phyloP scores from a whole-genome alignment of 1,140 invertebrate species.

The Rhynchophorus ferrugineus region DNA sequence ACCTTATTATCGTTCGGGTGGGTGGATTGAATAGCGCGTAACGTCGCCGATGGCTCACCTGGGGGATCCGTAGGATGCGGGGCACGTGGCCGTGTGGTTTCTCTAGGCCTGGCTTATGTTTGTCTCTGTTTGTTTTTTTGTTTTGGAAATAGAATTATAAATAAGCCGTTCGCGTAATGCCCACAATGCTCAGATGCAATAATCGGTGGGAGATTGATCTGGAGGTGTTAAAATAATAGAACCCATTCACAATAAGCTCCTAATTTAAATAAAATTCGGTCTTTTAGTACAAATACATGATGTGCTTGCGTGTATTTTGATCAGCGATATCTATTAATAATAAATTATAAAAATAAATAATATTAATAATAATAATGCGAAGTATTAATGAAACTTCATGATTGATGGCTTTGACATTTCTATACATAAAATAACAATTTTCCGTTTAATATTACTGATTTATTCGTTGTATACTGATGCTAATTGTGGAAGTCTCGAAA shows the following conservation, averaged over 20 bases:
- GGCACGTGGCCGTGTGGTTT: slow-evolving; percentile 10
- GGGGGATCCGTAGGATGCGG: slow-evolving; percentile 15
- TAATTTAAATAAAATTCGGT: neutral
- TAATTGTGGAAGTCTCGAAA: no score
- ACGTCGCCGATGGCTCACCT: slow-evolving; percentile 8
- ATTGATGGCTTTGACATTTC: neutral
- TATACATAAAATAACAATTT: no score
- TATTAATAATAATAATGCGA: neutral
- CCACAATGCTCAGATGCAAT: neutral
- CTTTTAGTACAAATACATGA: neutral
- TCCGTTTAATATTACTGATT: no score
- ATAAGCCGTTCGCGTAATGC: neutral
- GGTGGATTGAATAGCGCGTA: slow-evolving; percentile 6
- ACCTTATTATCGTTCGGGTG: slow-evolving; percentile 5
- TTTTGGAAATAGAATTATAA: slow-evolving; percentile 11
- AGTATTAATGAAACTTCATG: neutral
- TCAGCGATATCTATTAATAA: neutral
- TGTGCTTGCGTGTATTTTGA: no score
- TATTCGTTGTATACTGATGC: no score
- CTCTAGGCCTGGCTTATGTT: neutral
- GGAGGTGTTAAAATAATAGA: neutral
- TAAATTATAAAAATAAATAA: neutral
- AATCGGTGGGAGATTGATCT: neutral
- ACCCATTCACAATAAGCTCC: neutral
- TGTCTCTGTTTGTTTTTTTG: slow-evolving; percentile 6